A percentile compares a stretch with the other conserved stretches of the same genome.
These are phyloP conservation scores for Piezodorus guildinii DNA, from an alignment of 1,140 invertebrate species.

Conservation along the genomic window DNA sequence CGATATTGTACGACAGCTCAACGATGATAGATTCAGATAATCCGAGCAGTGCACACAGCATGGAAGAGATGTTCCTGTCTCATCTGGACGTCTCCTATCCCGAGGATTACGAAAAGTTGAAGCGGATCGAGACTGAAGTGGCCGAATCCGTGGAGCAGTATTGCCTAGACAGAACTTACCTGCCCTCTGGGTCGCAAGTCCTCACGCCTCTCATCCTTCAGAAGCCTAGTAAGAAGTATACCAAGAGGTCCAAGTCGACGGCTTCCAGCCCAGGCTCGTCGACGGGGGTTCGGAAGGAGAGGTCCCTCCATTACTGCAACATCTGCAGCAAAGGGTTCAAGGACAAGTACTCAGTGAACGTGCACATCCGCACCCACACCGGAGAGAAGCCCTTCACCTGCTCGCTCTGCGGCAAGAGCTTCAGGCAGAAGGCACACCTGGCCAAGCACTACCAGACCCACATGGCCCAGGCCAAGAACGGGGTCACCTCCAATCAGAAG, in stretches of 20 bases:
- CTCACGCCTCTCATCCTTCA: slow-evolving; percentile 18
- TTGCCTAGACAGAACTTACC: slow-evolving; percentile 24
- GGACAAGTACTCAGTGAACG: slow-evolving; percentile 86
- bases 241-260: slow-evolving; percentile 26
- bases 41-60: slow-evolving; percentile 30
- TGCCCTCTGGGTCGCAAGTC: slow-evolving; percentile 24
- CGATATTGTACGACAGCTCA: slow-evolving; percentile 22
- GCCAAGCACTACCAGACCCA: slow-evolving; percentile 97
- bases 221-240: slow-evolving; percentile 28
- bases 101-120: slow-evolving; percentile 61
- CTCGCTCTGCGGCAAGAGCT: slow-evolving; percentile 77
- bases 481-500: slow-evolving; percentile 11
- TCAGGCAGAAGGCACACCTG: slow-evolving; percentile 90
- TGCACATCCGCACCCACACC: slow-evolving; percentile 82
- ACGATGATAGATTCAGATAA: slow-evolving; percentile 28
- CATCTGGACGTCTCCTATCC: slow-evolving; percentile 39
- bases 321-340: slow-evolving; percentile 89
- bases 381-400: slow-evolving; percentile 85
- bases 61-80: slow-evolving; percentile 32
- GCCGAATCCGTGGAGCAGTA: slow-evolving; percentile 31
- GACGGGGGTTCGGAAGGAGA: slow-evolving; percentile 50
- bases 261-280: slow-evolving; percentile 18
- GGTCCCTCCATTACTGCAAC: slow-evolving; percentile 77
- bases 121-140: slow-evolving; percentile 35
- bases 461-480: slow-evolving; percentile 47